Evolutionary conservation across 2,797 vertebrate genomes (phyloP), one percentile per base, ranked within the genome.

Genomic region (Urosaurus nigricauda): DNA sequence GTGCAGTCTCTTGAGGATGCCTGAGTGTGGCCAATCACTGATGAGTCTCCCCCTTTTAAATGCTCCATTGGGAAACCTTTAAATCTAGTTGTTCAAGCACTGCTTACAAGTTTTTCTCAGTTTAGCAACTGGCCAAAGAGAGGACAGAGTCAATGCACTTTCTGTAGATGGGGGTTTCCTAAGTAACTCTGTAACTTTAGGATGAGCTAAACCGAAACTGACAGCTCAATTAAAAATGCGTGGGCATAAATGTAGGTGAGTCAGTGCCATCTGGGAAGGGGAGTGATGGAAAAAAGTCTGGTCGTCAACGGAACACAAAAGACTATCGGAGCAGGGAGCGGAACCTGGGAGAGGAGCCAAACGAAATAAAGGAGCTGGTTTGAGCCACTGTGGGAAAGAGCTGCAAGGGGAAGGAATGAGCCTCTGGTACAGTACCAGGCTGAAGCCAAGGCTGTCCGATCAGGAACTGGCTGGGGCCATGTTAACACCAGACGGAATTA

Each of bases 231-330:
- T 88, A 89, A 91, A 79, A 80, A 58, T n/a, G 81, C 0, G 73
- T 80, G 90, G 91, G 92, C 92, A 93, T 5, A 74, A 94, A 86
- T 84, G 0, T 88, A 87, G 92, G 88, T 96, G 95, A 96, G 93
- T 96, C 94, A 96, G 86, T 65, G 32, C 2, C 90, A 91, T 92
- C 84, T 94, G 94, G 94, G 94, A 95, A 94, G 60, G 90, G 94
- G 94, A 95, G 92, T 73, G 93, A 91, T 5, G 91, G 94, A 94
- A 95, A 95, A 95, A 95, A 95, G 37, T 93, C 84, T 93, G 58
- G 82, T 92, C 71, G 17, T 56, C 84, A 82, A 29, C 90, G 90
- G 87, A 93, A 84, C 19, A 0, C 84, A 88, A 47, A 92, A 92
- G 93, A 37, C 91, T 86, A 93, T 91, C 91, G 37, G 85, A 91